Evolutionary conservation across 1,140 invertebrate species (phyloP).

Genomic region (Drosophila setifemur): DNA sequence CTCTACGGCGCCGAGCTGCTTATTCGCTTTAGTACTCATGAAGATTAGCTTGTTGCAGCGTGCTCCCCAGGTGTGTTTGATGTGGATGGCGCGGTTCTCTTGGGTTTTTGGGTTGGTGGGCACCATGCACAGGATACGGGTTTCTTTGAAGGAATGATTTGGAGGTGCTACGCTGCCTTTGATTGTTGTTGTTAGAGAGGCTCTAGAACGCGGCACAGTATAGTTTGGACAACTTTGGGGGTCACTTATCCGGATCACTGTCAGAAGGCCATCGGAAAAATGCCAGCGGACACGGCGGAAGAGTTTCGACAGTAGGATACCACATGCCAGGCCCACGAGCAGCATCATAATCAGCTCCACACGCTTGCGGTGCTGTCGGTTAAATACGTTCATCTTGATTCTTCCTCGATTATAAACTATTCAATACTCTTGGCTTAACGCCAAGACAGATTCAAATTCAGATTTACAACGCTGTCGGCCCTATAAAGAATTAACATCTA

Average conservation of each 20-base stretch:
- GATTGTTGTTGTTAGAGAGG: too few species aligned
- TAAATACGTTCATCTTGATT: constrained; percentile 18
- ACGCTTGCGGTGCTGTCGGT: constrained; percentile 24
- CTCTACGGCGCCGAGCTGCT: constrained; percentile 86
- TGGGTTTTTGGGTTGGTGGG: constrained; percentile 25
- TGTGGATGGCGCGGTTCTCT: constrained; percentile 1
- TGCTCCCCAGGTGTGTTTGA: constrained; percentile 97
- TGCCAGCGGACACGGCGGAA: constrained; percentile 12
- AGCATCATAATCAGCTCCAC: constrained; percentile 46
- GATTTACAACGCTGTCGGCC: too few species aligned
- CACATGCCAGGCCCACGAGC: constrained; percentile 45
- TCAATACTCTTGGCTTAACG: too few species aligned
- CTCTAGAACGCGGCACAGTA: too few species aligned
- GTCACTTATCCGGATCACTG: too few species aligned
- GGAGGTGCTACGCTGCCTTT: neutral
- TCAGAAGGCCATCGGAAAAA: neutral
- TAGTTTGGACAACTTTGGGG: too few species aligned
- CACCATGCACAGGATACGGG: constrained; percentile 52
- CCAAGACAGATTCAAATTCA: too few species aligned
- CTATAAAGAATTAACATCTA: too few species aligned
- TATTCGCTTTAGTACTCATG: constrained; percentile 90
- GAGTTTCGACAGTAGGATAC: constrained; percentile 34
- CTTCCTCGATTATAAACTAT: too few species aligned
- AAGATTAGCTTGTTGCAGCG: constrained; percentile 95
- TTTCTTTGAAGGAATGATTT: neutral